Conservation (phyloP, 2,797 vertebrate species). For the Squalus acanthias region DNA sequence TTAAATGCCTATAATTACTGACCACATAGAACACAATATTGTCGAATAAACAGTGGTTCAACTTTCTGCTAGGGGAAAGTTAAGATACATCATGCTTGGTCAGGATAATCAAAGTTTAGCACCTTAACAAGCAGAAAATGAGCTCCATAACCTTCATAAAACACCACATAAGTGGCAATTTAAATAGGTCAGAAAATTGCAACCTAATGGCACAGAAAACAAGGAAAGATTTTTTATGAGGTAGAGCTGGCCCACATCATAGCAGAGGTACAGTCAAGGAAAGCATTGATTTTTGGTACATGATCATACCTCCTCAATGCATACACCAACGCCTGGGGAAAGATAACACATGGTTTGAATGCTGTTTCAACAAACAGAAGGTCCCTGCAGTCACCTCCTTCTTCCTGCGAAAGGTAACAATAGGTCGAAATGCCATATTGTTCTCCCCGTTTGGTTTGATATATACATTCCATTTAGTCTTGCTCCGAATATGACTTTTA, state of each 20-base stretch:
- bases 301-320: background rate
- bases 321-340: background rate
- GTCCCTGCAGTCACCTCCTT: background rate
- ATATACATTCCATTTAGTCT: background rate
- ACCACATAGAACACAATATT: background rate
- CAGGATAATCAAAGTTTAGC: background rate
- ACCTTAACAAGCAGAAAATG: background rate
- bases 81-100: background rate
- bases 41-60: background rate
- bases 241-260: background rate
- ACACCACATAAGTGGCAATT: background rate
- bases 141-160: background rate
- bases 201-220: background rate
- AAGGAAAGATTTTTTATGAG: background rate
- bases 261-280: background rate
- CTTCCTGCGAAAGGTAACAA: background rate
- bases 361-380: background rate
- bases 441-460: background rate
- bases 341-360: background rate
- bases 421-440: background rate
- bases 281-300: background rate
- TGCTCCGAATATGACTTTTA: background rate
- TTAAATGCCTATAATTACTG: background rate
- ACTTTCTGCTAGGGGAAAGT: background rate
- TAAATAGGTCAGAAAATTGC: background rate